Percentiles rank a stretch among this genome's conserved stretches.
phyloP scores from a whole-genome alignment of 2,113 vertebrate genomes.

The Sterrhoptilus dennistouni region DNA sequence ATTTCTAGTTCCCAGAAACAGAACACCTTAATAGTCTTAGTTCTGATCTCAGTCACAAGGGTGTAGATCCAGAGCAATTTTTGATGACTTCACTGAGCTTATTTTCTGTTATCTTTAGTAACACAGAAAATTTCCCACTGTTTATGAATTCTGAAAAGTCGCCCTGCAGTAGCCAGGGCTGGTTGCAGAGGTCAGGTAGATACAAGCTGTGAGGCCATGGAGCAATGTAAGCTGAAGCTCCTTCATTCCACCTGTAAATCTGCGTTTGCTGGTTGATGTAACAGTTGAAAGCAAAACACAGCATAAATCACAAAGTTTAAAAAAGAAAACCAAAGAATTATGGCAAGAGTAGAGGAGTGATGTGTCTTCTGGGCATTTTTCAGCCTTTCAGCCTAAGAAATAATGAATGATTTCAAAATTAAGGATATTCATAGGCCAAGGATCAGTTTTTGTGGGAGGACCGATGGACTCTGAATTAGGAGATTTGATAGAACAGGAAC shows the following conservation, averaged over 20 bases:
- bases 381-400: background rate
- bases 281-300: background rate
- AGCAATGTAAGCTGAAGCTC: background rate
- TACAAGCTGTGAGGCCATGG: background rate
- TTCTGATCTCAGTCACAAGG: background rate
- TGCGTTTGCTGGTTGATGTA: background rate
- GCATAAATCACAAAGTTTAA: background rate
- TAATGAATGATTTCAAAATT: background rate
- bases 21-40: background rate
- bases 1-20: background rate
- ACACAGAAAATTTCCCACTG: background rate
- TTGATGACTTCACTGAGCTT: background rate
- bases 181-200: background rate
- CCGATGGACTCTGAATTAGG: background rate
- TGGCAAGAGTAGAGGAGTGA: background rate
- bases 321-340: background rate
- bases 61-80: background rate
- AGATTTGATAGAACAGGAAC: slow-evolving; percentile 4
- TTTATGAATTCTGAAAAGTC: background rate
- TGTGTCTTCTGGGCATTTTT: background rate
- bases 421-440: background rate
- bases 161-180: background rate
- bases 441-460: slow-evolving; percentile 7
- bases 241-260: background rate
- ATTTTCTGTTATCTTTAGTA: background rate